Evolutionary conservation across 2,888 invertebrate species (phyloP), one percentile per base, ranked within the genome.

Genomic region (Biston betularia): DNA sequence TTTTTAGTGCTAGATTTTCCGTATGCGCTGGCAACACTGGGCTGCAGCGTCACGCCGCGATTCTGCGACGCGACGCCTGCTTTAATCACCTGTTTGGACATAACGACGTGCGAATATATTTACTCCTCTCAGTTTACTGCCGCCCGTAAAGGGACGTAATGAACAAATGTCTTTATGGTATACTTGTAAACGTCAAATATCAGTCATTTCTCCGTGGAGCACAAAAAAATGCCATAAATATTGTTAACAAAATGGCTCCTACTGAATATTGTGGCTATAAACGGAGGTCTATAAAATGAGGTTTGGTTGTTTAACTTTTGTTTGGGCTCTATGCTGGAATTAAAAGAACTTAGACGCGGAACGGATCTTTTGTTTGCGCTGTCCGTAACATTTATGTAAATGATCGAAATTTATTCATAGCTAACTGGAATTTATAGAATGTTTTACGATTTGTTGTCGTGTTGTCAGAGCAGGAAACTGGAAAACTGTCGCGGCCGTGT

Each of bases 161-260:
- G 87, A 89, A 91, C 89, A 88, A 90, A 90, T 86, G 85, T 87
- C 88, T 92, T 91, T 92, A 92, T 89, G 88, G 87, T 83, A 85
- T 82, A 88, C 89, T 89, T 90, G 90, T 91, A 89, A 90, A 90
- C 86, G 89, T 89, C 90, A 84, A 89, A 90, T 90, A 89, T 90
- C 88, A 87, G 84, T 89, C 87, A 89, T 89, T 89, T 89, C 88
- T 85, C 81, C 77, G 78, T 78, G 79, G 79, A 73, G 68, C 79
- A 90, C 89, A 90, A 92, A 91, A n/a, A 90, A 90, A 88, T 78
- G 84, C 84, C 91, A 90, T 92, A 92, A 92, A 92, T 92, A 89
- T 89, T 86, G 82, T 86, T 88, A 92, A 92, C 92, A 90, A 89
- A 91, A 90, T 87, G 86, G 85, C 86, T 89, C 90, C 92, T 92